Conservation (phyloP, 2,797 vertebrate genomes). For the Prunella strophiata region DNA sequence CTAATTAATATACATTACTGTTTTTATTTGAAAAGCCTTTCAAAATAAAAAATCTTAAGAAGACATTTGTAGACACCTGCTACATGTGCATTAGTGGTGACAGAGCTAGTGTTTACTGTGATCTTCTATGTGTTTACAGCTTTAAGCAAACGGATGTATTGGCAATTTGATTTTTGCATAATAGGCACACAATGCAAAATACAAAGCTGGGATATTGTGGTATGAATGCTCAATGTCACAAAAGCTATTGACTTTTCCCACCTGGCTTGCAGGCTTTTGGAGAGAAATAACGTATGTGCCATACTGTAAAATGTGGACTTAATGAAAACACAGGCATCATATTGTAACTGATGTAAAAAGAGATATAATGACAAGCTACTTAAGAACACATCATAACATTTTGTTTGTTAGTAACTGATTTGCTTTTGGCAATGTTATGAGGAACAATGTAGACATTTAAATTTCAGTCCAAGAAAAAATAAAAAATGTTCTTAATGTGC, state of each 20-base stretch:
- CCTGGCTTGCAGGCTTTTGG: slow-evolving; percentile 63
- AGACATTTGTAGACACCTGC: slow-evolving; percentile 52
- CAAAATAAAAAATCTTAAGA: slow-evolving; percentile 44
- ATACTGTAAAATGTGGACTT: slow-evolving; percentile 63
- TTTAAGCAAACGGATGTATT: slow-evolving; percentile 47
- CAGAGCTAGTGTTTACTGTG: slow-evolving; percentile 20
- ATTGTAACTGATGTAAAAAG: slow-evolving; percentile 58
- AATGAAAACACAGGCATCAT: slow-evolving; percentile 55
- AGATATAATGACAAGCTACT: slow-evolving; percentile 49
- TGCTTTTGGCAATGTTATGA: slow-evolving; percentile 66
- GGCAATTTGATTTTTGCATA: slow-evolving; percentile 57
- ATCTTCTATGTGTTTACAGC: slow-evolving; percentile 39
- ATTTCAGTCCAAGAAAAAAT: slow-evolving; percentile 48
- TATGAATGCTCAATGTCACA: slow-evolving; percentile 55
- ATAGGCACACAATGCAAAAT: slow-evolving; percentile 53
- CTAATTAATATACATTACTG: slow-evolving; percentile 1
- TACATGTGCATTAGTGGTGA: slow-evolving; percentile 5
- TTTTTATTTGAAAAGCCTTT: slow-evolving; percentile 43
- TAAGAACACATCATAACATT: slow-evolving; percentile 62
- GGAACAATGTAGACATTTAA: slow-evolving; percentile 57
- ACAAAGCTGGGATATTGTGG: slow-evolving; percentile 45
- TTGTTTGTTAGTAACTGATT: slow-evolving; percentile 54
- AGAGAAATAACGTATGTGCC: slow-evolving; percentile 61
- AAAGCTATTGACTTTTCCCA: slow-evolving; percentile 67
- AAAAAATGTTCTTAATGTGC: slow-evolving; percentile 54